Evolutionary conservation across 2,797 vertebrate species (phyloP).

Genomic region (Sebastes dallii): DNA sequence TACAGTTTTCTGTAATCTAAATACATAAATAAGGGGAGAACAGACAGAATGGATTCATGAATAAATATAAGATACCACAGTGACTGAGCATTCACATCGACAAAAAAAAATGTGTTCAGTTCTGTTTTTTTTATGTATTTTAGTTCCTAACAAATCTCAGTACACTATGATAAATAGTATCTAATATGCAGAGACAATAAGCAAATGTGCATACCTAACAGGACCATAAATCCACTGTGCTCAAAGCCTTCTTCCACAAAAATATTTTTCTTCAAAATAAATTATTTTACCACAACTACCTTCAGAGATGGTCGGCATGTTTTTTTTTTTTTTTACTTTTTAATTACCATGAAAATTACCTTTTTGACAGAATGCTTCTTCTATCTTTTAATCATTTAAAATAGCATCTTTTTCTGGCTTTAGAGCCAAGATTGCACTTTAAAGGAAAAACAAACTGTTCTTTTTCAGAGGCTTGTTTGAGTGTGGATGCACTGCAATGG

Average conservation of each 20-base stretch:
- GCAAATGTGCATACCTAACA: slow-evolving; percentile 11
- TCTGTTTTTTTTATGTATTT: neutral
- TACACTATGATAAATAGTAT: slow-evolving; percentile 18
- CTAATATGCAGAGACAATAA: slow-evolving; percentile 30
- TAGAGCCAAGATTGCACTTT: neutral
- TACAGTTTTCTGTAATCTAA: slow-evolving; percentile 48
- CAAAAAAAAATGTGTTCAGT: slow-evolving; percentile 12
- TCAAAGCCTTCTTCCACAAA: neutral
- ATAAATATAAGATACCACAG: slow-evolving; percentile 52
- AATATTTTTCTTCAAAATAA: neutral
- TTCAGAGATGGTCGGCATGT: neutral
- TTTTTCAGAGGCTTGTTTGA: slow-evolving; percentile 1
- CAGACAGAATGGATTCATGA: slow-evolving; percentile 50
- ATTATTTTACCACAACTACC: neutral
- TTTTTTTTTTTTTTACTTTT: neutral
- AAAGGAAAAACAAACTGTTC: neutral
- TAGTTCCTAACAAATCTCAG: slow-evolving; percentile 28
- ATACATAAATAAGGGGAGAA: slow-evolving; percentile 49
- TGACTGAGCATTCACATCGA: slow-evolving; percentile 12
- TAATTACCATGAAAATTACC: neutral
- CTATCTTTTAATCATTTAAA: neutral
- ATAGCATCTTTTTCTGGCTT: neutral
- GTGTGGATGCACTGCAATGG: neutral
- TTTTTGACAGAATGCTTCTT: neutral
- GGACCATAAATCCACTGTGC: neutral